Evolutionary conservation across 1,140 invertebrate species (phyloP).

Genomic region (roundworm (Caenorhabditis elegans)): WBcel235 BX284602.5:10797001-10797500

Average conservation of each 20-base stretch:
- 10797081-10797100: not conserved
- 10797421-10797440: not conserved
- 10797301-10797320: slow-evolving; percentile 14
- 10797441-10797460: not conserved
- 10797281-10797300: not conserved
- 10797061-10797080: not conserved
- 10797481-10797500: not conserved
- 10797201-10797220: too few species aligned
- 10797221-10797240: too few species aligned
- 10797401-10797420: not conserved
- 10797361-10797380: not conserved
- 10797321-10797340: not conserved
- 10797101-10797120: too few species aligned
- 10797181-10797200: too few species aligned
- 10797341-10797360: not conserved
- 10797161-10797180: not conserved
- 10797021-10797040: not conserved
- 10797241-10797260: too few species aligned
- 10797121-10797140: too few species aligned
- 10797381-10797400: not conserved
- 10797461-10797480: not conserved
- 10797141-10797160: too few species aligned
- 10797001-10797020: not conserved
- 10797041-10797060: not conserved
- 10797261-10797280: not conserved